Base-by-base conservation (phyloP, 2,888 invertebrate species). In the Elgonia sp. region DNA sequence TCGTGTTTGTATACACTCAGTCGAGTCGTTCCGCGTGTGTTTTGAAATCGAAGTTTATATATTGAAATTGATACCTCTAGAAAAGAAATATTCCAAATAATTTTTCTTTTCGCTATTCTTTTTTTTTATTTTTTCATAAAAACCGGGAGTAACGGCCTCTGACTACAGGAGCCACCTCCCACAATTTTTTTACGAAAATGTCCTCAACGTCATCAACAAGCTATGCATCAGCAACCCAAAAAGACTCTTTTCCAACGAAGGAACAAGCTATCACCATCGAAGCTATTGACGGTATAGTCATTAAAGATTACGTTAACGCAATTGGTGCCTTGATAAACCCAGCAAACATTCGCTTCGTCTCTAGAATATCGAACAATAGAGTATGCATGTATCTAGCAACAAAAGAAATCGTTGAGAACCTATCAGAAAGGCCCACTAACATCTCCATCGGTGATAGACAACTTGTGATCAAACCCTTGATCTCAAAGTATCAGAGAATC, bases 211-310 rank as follows among this genome's bases (percentile, higher is more conserved):
- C 46, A 40, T 40, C 42, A n/a, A 12, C 62, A 63, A 65, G 65
- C 40, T 88, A 88, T 46, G 79, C 69, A n/a, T 37, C 53, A 37
- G 86, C 86, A 8, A 21, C 76, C 8, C 60, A 79, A 8, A 75
- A 37, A n/a, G 63, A 72, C 21, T 42, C 62, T 1, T 84, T 89
- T n/a, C 87, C 85, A 37, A 83, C 60, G 20, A 87, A 82, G 10
- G 79, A 89, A 0, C 84, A 89, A 72, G 85, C 82, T 4, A 79
- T 87, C 5, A 53, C 62, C 14, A 82, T 89, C 12, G 70, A 89
- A 9, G 55, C 83, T 9, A 29, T 79, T 16, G 82, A 62, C n/a
- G 69, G 69, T 14, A 37, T 85, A 0, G 39, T 62, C 2, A 81
- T 89, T 4, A 77, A 77, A 10, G 72, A 87, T 21, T 86, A 89